A percentile compares a stretch with the other conserved stretches of the same genome.
phyloP scores from a whole-genome alignment of 1,140 invertebrate species.

The Diprion similis region DNA sequence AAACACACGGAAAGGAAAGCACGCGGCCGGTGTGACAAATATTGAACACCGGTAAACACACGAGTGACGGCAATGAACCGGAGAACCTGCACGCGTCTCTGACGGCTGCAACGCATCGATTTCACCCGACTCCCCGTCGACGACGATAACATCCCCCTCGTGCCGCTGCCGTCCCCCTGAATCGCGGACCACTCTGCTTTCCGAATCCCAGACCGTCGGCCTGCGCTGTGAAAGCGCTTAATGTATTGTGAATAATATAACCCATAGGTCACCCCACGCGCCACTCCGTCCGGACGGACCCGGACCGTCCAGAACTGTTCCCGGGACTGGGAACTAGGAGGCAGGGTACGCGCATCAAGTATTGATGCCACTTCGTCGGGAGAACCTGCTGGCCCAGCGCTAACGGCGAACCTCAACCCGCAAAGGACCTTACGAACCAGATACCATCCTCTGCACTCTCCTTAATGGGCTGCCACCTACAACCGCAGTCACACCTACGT shows the following conservation, averaged over 20 bases:
- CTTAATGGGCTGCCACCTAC: conserved; percentile 4
- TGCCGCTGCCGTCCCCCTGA: background rate
- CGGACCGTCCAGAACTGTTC: conserved; percentile 12
- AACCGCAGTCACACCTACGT: background rate
- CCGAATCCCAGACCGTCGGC: conserved; percentile 30
- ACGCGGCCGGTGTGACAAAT: conserved; percentile 20
- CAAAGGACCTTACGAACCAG: background rate
- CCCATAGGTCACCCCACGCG: conserved; percentile 45
- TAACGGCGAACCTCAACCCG: background rate
- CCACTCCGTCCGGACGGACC: conserved; percentile 22
- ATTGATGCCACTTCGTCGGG: conserved; percentile 49
- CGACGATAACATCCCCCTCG: background rate
- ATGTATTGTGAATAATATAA: conserved; percentile 59
- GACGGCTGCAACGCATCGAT: conserved; percentile 16
- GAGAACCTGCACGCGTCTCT: too few relatives aligned
- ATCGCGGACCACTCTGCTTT: conserved; percentile 10
- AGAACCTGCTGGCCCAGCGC: conserved; percentile 13
- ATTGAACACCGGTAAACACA: conserved; percentile 25
- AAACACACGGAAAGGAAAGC: background rate
- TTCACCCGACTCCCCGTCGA: background rate
- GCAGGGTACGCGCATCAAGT: conserved; percentile 41
- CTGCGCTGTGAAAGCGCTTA: conserved; percentile 48
- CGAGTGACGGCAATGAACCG: background rate
- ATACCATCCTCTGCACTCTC: background rate
- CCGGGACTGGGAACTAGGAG: conserved; percentile 8